Evolutionary conservation across 2,113 vertebrate genomes (phyloP).

Genomic region (Panurus biarmicus): DNA sequence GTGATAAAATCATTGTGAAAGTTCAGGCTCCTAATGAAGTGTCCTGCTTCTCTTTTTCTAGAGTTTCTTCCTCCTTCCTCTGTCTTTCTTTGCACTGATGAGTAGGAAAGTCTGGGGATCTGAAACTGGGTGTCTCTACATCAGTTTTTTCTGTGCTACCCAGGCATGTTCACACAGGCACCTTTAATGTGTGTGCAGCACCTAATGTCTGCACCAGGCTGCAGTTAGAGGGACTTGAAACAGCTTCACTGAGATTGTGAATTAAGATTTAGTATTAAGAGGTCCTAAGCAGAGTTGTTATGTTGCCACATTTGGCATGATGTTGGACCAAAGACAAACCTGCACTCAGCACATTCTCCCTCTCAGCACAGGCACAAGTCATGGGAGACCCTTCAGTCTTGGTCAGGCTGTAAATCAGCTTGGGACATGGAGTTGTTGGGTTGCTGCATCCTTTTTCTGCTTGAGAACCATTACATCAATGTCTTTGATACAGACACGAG

Average conservation of each 20-base stretch:
- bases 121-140: not conserved
- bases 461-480: not conserved
- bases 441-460: not conserved
- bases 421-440: not conserved
- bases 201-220: not conserved
- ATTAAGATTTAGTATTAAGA: not conserved
- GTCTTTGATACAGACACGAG: not conserved
- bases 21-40: not conserved
- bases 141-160: not conserved
- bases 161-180: not conserved
- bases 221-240: not conserved
- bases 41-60: not conserved
- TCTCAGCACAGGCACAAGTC: not conserved
- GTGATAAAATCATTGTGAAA: not conserved
- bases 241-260: not conserved
- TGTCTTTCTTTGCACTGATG: not conserved
- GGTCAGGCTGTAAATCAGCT: not conserved
- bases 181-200: not conserved
- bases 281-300: not conserved
- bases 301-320: not conserved
- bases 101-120: not conserved
- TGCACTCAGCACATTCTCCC: not conserved
- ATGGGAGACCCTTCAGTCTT: not conserved
- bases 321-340: not conserved
- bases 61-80: not conserved